Base-by-base conservation (phyloP, 2,888 invertebrate species). In the Laothoe populi region DNA sequence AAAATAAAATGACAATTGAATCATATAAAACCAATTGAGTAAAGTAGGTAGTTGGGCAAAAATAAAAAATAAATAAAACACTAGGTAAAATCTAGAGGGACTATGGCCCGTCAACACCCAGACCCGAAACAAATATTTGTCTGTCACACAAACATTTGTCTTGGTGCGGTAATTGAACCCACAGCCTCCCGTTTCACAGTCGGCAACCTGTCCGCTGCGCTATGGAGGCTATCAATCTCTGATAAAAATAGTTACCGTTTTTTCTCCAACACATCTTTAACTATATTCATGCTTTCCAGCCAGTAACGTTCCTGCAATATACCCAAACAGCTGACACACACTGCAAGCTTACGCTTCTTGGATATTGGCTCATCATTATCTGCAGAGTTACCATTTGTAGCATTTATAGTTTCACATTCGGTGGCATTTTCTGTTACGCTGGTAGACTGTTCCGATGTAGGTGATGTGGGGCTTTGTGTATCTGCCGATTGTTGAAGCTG, bases 261-360 rank as follows among this genome's bases (percentile, higher is more conserved):
- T 66, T 88, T 84, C 8, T 94, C 79, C 26, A 95, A 83, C n/a
- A 87, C 81, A 11, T 94, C 86, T 62, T 95, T 84, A 13, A 94
- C 90, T 66, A 92, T 86, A 2, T 90, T 82, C 59, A 94, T 86
- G 58, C 93, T 88, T 24, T 91, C 84, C 3, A 91, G 84, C 86
- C 96, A 95, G 40, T 92, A 88, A 19, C 88, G 82, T 61, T 93
- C 89, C 73, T 96, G 95, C 60, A 97, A 93, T 5, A 97, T 86
- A 0, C 96, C 96, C 5, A 97, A 84, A 77, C 97, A 98, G 59
- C 94, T 93, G 0, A 94, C 83, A 74, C 98, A 98, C 0, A 94
- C 84, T 0, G 78, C 66, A 66, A 94, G 94, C 5, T 82, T 74
- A 65, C 88, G 89, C 76, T 94, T 95, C 31, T 71, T 63, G 2